Conservation (phyloP, 2,797 vertebrate genomes). For the Hydrophis major region DNA sequence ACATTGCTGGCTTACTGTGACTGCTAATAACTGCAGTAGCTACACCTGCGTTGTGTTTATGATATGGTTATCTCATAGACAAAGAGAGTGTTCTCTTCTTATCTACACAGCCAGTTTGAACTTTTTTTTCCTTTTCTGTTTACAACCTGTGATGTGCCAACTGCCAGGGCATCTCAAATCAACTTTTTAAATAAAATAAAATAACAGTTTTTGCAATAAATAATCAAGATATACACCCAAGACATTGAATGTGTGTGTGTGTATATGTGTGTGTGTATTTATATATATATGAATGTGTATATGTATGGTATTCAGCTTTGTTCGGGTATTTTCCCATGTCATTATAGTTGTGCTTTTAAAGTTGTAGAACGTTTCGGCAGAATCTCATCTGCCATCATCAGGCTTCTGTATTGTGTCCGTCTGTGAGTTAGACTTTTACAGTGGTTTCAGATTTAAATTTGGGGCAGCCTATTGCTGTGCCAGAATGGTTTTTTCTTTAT, state of each 20-base stretch:
- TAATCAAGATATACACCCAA: constrained; percentile 16
- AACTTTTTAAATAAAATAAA: neutral
- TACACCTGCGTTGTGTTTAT: constrained; percentile 2
- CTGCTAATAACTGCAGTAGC: neutral
- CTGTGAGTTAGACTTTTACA: too few relatives aligned
- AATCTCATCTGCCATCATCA: too few relatives aligned
- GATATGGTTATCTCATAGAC: constrained; percentile 7
- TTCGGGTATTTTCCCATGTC: too few relatives aligned
- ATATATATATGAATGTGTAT: too few relatives aligned
- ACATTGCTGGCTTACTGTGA: neutral
- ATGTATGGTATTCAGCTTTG: too few relatives aligned
- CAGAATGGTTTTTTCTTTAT: too few relatives aligned
- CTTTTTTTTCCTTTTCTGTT: constrained; percentile 7
- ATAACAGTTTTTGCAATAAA: constrained; percentile 20
- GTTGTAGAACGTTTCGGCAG: too few relatives aligned
- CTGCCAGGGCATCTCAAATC: constrained; percentile 12
- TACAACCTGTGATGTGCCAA: constrained; percentile 11
- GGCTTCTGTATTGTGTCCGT: too few relatives aligned
- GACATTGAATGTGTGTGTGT: neutral
- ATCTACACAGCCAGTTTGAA: constrained; percentile 10
- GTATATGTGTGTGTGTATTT: too few relatives aligned
- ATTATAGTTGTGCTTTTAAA: too few relatives aligned
- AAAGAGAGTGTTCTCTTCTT: constrained; percentile 1
- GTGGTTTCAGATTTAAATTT: too few relatives aligned
- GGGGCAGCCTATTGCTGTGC: too few relatives aligned